Evolutionary conservation across 2,113 vertebrate genomes (phyloP), one percentile per base, ranked within the genome.

Genomic region (Otocyon megalotis): DNA sequence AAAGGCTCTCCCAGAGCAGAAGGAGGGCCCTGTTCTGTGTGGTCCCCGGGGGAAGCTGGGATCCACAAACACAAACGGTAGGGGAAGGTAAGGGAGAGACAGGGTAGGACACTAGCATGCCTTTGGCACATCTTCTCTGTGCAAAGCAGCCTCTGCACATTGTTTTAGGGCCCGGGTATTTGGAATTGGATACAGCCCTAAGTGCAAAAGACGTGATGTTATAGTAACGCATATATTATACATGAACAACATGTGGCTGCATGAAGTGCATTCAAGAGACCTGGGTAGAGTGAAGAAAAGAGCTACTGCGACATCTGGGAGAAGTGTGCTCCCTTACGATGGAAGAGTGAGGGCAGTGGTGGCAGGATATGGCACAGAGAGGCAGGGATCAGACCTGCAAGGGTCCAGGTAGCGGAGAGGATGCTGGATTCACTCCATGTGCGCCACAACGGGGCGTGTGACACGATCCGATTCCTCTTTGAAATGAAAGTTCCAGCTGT

Each of bases 61-160:
- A 32, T n/a, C 35, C 20, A 54, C 22, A 93, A 20, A 19, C 8
- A 22, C 20, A 16, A 76, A 62, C 1, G 17, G 48, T 2, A 71
- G 26, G 56, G 74, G 35, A 8, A 26, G 20, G 17, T 5, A 2
- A 43, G 7, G 5, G 30, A n/a, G 80, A 3, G 17, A 13, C 32
- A 30, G 19, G 8, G 1, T 15, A 7, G 67, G 54, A 37, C 43
- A 19, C 6, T 0, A 37, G 11, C 8, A 54, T 1, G 13, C 14
- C 16, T 20, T 24, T 5, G 37, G 22, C 32, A 72, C 11, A 6
- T 35, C 6, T 5, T 22, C 48, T 79, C 67, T 17, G 82, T 62
- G n/a, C 48, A 53, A 76, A 71, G 67, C 1, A 79, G 37, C 2
- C 35, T 35, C 26, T 35, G 10, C 35, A 16, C 65, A 30, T 2